These are phyloP conservation scores for Endomychus coccineus DNA, from an alignment of 2,888 invertebrate species.

Conservation along the genomic window DNA sequence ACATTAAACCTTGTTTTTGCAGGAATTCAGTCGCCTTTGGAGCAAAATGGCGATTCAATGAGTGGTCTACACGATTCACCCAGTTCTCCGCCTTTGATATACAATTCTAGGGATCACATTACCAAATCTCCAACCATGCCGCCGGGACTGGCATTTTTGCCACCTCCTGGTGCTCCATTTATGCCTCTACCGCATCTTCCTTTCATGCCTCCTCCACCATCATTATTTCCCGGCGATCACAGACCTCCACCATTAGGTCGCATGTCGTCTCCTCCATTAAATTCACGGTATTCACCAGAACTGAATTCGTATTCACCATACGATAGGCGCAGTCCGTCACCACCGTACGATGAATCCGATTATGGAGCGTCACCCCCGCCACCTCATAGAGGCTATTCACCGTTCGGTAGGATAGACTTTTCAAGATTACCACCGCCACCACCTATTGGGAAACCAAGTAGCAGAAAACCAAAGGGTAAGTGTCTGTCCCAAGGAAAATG, in stretches of 20 bases:
- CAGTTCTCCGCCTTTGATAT: slow-evolving; percentile 42
- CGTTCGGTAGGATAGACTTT: slow-evolving; percentile 35
- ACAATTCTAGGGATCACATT: slow-evolving; percentile 37
- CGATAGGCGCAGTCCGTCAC: slow-evolving; percentile 59
- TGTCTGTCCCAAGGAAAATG: not conserved
- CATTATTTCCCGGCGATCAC: slow-evolving; percentile 45
- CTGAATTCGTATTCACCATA: slow-evolving; percentile 37
- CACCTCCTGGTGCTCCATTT: slow-evolving; percentile 59
- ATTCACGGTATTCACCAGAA: slow-evolving; percentile 51
- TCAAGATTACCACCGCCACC: slow-evolving; percentile 26
- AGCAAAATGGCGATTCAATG: slow-evolving; percentile 47
- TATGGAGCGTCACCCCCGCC: slow-evolving; percentile 57
- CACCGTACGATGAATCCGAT: slow-evolving; percentile 53
- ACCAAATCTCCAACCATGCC: slow-evolving; percentile 46
- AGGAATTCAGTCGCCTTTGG: slow-evolving; percentile 51
- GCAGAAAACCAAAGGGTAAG: slow-evolving; percentile 35
- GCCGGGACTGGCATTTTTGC: slow-evolving; percentile 54
- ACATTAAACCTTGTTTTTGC: slow-evolving; percentile 26
- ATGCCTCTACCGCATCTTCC: slow-evolving; percentile 49
- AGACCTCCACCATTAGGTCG: slow-evolving; percentile 50
- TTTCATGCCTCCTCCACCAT: slow-evolving; percentile 43
- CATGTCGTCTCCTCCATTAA: slow-evolving; percentile 48
- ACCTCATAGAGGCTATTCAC: slow-evolving; percentile 43
- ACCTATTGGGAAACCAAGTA: slow-evolving; percentile 27
- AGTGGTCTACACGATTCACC: slow-evolving; percentile 45